Percentiles rank a stretch among this genome's conserved stretches.
phyloP scores from a whole-genome alignment of 2,797 vertebrate genomes.

The Leptatherina wallacei region DNA sequence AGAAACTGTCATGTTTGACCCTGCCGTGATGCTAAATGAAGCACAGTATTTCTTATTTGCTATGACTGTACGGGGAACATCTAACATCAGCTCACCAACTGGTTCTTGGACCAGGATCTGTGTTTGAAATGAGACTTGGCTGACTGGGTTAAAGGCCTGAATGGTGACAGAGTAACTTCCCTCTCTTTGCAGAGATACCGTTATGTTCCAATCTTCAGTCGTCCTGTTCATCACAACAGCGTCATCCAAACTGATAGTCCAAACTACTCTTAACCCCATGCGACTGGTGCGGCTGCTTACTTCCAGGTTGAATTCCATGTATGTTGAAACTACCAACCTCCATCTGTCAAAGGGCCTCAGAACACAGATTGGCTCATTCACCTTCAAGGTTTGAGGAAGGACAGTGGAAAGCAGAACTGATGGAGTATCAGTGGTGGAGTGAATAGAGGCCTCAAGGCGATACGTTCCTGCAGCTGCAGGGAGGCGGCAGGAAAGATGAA shows the following conservation, averaged over 20 bases:
- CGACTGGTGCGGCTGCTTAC: constrained; percentile 19
- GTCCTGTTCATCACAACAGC: constrained; percentile 36
- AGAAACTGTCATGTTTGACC: constrained; percentile 50
- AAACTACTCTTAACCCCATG: constrained; percentile 28
- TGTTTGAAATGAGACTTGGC: constrained; percentile 44
- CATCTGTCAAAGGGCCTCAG: constrained; percentile 35
- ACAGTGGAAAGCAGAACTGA: constrained; percentile 20
- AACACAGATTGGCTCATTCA: constrained; percentile 35
- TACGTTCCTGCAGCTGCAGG: constrained; percentile 34
- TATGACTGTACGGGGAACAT: constrained; percentile 21
- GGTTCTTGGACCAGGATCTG: constrained; percentile 50
- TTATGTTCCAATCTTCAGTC: constrained; percentile 44
- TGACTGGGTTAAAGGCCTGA: constrained; percentile 55
- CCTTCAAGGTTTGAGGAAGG: constrained; percentile 27
- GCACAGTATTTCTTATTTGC: constrained; percentile 10
- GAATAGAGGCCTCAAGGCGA: constrained; percentile 30
- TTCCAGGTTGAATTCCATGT: constrained; percentile 34
- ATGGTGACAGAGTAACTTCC: constrained; percentile 48
- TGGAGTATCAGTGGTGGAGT: constrained; percentile 15
- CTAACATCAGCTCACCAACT: constrained; percentile 46
- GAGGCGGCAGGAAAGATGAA: constrained; percentile 20
- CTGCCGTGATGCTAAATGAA: constrained; percentile 23
- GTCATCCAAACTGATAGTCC: constrained; percentile 46
- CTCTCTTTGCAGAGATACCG: constrained; percentile 32
- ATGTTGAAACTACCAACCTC: constrained; percentile 27